Base-by-base conservation (phyloP, 2,797 vertebrate species). In the Myioborus melanocephalus region DNA sequence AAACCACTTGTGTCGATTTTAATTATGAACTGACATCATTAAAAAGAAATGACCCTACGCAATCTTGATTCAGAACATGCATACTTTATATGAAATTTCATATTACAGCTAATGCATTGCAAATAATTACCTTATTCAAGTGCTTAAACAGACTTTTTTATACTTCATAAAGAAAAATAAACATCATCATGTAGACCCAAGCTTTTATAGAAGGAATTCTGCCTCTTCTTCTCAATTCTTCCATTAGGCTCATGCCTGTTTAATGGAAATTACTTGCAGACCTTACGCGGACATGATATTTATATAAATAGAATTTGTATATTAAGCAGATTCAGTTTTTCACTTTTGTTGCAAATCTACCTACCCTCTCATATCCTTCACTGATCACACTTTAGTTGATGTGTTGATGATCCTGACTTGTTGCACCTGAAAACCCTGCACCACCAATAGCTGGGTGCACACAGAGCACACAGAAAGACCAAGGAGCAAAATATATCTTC, bases 61-160 rank as follows among this genome's bases (percentile, higher is more conserved):
- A 5, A 37, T 88, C 63, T 71, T 72, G 68, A 95, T 90, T 92
- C 90, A 88, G 77, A 92, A 83, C 80, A 95, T 3, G 27, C 50
- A 87, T 72, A 82, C 16, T 73, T 94, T 93, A 83, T 88, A 94
- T 65, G 53, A 94, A 95, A 94, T 90, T 90, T 80, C 56, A 57
- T 93, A 92, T 94, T 92, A 94, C 55, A 68, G 32, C 73, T 89
- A 97, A 95, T 55, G 18, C 32, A 92, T 89, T 93, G 83, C 66
- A 97, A 97, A 97, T 92, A 94, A 96, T 93, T 94, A 89, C 39
- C 88, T 95, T 95, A 79, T 92, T 73, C 95, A 93, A 44, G 75
- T 89, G 16, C 43, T 90, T 96, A 95, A 82, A 90, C 66, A 90
- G 32, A 87, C 28, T 76, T 83, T 92, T 96, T 64, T 57, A 56